phyloP scores from a whole-genome alignment of 2,113 vertebrate species.

The Lipophrys pholis region DNA sequence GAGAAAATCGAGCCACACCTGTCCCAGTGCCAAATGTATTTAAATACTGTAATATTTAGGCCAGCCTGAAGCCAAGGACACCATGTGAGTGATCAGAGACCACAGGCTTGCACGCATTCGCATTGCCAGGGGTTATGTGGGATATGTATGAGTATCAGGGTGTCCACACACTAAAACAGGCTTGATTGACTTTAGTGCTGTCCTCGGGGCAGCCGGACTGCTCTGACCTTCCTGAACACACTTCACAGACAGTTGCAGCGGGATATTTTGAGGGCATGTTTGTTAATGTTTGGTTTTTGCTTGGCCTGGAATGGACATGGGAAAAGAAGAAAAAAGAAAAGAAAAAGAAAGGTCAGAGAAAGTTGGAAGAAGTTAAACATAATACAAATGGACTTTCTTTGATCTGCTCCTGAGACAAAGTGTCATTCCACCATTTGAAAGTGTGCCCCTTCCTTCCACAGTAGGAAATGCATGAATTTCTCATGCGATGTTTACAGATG shows the following conservation, averaged over 20 bases:
- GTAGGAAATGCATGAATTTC: conserved; percentile 27
- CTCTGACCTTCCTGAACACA: conserved; percentile 67
- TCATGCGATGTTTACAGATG: conserved; percentile 48
- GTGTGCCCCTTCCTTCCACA: neutral
- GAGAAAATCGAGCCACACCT: neutral
- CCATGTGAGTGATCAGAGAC: conserved; percentile 52
- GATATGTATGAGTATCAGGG: conserved; percentile 64
- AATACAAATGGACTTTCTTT: conserved; percentile 17
- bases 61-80: conserved; percentile 44
- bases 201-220: conserved; percentile 70
- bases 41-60: conserved; percentile 16
- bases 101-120: conserved; percentile 43
- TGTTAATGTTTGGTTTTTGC: conserved; percentile 67
- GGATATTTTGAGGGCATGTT: conserved; percentile 61
- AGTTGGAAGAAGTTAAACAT: neutral
- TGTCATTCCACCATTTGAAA: conserved; percentile 11
- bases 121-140: conserved; percentile 64
- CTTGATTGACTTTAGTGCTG: conserved; percentile 78
- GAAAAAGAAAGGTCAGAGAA: conserved; percentile 31
- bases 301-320: conserved; percentile 32
- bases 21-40: conserved; percentile 15
- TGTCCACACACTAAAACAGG: conserved; percentile 76
- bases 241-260: conserved; percentile 66
- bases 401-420: neutral
- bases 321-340: conserved; percentile 34